Evolutionary conservation across 2,113 vertebrate species (phyloP).

Genomic region (Myrmecobius fasciatus): DNA sequence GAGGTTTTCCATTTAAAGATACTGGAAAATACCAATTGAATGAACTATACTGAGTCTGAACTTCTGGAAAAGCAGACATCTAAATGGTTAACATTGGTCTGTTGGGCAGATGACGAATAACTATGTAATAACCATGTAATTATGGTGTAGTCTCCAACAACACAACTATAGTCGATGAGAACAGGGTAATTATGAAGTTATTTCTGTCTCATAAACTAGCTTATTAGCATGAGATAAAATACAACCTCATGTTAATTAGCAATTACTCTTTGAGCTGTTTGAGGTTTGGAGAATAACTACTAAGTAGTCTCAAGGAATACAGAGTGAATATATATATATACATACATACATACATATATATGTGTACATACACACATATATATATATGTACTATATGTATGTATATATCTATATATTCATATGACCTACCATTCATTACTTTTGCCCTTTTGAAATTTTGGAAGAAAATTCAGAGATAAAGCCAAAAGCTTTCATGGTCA

Average conservation of each 20-base stretch:
- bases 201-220: conserved; percentile 2
- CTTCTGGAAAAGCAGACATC: not conserved
- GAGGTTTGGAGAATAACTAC: not conserved
- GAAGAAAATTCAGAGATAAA: not conserved
- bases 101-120: not conserved
- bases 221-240: conserved; percentile 12
- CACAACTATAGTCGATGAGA: not conserved
- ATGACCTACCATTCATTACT: not conserved
- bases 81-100: not conserved
- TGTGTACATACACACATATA: too few species aligned
- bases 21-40: not conserved
- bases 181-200: not conserved
- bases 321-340: not conserved
- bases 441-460: not conserved
- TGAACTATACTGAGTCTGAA: not conserved
- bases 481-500: not conserved
- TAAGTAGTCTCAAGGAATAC: not conserved
- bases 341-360: too few species aligned
- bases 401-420: not conserved
- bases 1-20: not conserved
- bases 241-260: not conserved
- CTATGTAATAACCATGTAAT: conserved; percentile 11
- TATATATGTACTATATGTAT: not conserved
- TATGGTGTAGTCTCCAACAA: not conserved
- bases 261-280: conserved; percentile 2